Evolutionary conservation across 2,797 vertebrate genomes (phyloP).

Genomic region (Linurgus olivaceus): DNA sequence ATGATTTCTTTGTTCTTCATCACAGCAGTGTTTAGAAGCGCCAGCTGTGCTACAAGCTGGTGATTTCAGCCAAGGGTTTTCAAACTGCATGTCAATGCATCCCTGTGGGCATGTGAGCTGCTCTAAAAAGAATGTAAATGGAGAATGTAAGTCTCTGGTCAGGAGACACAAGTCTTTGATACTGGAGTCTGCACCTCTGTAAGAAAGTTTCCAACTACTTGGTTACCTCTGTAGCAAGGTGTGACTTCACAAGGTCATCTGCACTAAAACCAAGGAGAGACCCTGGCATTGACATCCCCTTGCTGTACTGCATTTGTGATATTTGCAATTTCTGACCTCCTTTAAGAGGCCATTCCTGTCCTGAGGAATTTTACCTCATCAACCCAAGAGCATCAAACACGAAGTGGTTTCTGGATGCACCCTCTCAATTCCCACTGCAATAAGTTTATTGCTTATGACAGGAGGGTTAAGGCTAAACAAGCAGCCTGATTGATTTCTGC

Average conservation of each 20-base stretch:
- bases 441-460: conserved; percentile 30
- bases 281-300: not conserved
- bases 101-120: not conserved
- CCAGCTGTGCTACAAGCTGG: not conserved
- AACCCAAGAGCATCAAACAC: not conserved
- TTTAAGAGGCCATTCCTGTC: not conserved
- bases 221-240: not conserved
- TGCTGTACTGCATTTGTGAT: not conserved
- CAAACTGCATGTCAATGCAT: not conserved
- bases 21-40: not conserved
- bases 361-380: not conserved
- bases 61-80: not conserved
- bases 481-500: conserved; percentile 35
- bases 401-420: not conserved
- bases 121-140: not conserved
- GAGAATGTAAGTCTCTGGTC: not conserved
- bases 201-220: not conserved
- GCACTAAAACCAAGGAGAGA: not conserved
- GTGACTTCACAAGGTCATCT: not conserved
- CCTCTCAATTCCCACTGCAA: not conserved
- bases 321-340: not conserved
- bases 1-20: not conserved
- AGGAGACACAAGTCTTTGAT: not conserved
- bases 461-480: conserved; percentile 27
- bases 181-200: not conserved